These are phyloP conservation scores for Drosophila kanapiae DNA, from an alignment of 1,140 invertebrate species.

Conservation along the genomic window DNA sequence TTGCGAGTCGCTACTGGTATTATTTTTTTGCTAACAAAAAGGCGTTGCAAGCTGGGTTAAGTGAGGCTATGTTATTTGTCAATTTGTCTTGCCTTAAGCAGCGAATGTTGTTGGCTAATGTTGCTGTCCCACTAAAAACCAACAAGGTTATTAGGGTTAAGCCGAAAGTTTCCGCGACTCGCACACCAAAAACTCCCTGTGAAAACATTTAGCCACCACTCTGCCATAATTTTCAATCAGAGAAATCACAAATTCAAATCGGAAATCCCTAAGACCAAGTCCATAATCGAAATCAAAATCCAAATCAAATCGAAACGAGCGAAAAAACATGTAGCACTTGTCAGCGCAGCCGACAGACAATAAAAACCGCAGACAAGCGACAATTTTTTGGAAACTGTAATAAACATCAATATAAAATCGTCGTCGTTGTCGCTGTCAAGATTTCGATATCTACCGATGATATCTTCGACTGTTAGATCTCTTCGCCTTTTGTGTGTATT, in stretches of 20 bases:
- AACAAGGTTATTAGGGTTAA: slow-evolving; percentile 80
- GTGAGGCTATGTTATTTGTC: slow-evolving; percentile 83
- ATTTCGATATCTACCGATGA: slow-evolving; percentile 43
- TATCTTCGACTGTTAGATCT: slow-evolving; percentile 20
- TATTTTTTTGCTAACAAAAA: slow-evolving; percentile 53
- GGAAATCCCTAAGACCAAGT: slow-evolving; percentile 15
- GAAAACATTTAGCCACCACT: slow-evolving; percentile 27
- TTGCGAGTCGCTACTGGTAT: slow-evolving; percentile 42
- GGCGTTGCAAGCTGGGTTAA: slow-evolving; percentile 74
- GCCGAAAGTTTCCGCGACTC: slow-evolving; percentile 40
- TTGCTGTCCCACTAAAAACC: slow-evolving; percentile 50
- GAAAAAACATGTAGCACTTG: slow-evolving; percentile 80
- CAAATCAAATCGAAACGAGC: slow-evolving; percentile 65
- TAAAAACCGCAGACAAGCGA: slow-evolving; percentile 59
- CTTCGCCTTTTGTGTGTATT: slow-evolving; percentile 28
- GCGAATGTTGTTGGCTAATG: slow-evolving; percentile 42
- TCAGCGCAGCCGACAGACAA: slow-evolving; percentile 75
- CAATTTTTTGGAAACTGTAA: slow-evolving; percentile 71
- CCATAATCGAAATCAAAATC: slow-evolving; percentile 37
- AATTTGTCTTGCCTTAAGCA: slow-evolving; percentile 78
- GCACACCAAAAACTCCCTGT: slow-evolving; percentile 9
- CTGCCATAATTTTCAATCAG: slow-evolving; percentile 74
- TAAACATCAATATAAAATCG: slow-evolving; percentile 73
- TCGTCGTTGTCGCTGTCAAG: slow-evolving; percentile 41
- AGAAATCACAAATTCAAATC: slow-evolving; percentile 24